Percentiles rank a stretch among this genome's conserved stretches.
Evolutionary conservation across 2,797 vertebrate species (phyloP).

Genomic region (Peromyscus nudipes): DNA sequence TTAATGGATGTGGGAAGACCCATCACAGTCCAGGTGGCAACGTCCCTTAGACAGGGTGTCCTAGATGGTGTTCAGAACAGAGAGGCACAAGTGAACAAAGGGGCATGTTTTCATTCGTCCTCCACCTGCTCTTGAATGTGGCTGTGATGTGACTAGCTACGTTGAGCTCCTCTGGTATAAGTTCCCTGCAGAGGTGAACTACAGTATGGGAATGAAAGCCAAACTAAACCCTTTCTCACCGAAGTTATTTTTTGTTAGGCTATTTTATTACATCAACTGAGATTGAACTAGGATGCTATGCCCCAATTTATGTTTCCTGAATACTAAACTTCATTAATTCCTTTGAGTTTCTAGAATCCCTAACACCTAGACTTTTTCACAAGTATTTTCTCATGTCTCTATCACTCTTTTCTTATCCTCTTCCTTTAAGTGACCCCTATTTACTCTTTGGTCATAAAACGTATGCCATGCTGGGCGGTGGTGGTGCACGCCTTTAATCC

Average conservation of each 20-base stretch:
- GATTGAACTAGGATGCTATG: neutral
- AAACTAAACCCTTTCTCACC: neutral
- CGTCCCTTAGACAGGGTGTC: neutral
- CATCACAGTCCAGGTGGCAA: neutral
- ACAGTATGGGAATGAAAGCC: neutral
- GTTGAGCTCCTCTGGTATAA: no score
- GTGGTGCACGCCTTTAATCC: no score
- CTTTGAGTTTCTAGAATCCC: neutral
- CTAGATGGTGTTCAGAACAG: no score
- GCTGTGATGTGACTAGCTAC: neutral
- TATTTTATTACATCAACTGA: neutral
- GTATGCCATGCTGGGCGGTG: no score
- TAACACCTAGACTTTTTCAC: neutral
- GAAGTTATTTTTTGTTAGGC: neutral
- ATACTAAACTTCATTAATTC: neutral
- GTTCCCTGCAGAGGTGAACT: neutral
- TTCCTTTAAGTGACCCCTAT: neutral
- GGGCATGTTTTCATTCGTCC: neutral
- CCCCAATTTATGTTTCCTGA: neutral
- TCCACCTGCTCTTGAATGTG: neutral
- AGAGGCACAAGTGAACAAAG: neutral
- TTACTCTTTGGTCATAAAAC: neutral
- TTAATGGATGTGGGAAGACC: neutral
- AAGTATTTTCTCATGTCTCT: neutral
- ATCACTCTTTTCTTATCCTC: neutral